Conservation (phyloP, 1,140 invertebrate genomes). For the Brachionus koreanus region DNA sequence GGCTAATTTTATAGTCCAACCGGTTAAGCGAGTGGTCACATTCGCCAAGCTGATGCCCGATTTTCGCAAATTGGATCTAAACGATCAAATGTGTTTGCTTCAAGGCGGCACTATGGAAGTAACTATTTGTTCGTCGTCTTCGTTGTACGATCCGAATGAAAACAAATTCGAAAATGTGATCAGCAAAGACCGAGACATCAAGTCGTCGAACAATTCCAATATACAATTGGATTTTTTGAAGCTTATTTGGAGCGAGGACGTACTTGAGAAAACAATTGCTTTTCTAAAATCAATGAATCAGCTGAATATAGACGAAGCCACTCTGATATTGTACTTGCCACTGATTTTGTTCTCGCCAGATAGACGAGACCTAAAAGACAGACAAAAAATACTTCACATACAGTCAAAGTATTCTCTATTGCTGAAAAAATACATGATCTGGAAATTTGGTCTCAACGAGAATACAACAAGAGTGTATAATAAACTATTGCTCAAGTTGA, state of each 20-base stretch:
- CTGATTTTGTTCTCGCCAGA: slow-evolving; percentile 43
- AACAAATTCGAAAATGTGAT: slow-evolving; percentile 20
- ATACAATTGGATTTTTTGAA: slow-evolving; percentile 23
- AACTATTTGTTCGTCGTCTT: slow-evolving; percentile 24
- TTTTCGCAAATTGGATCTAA: neutral
- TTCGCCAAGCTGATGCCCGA: slow-evolving; percentile 32
- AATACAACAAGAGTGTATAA: slow-evolving; percentile 1
- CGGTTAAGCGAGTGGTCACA: slow-evolving; percentile 23
- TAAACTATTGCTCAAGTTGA: neutral
- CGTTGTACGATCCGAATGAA: neutral
- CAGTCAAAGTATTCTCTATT: slow-evolving; percentile 11
- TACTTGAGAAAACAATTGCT: slow-evolving; percentile 3
- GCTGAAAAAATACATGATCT: slow-evolving; percentile 40
- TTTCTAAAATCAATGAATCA: slow-evolving; percentile 32
- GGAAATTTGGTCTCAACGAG: slow-evolving; percentile 20
- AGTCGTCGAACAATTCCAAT: neutral
- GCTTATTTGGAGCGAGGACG: slow-evolving; percentile 36
- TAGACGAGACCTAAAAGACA: neutral
- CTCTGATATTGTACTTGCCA: slow-evolving; percentile 16
- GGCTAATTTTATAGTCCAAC: slow-evolving; percentile 40
- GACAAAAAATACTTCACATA: neutral
- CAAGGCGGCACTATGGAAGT: slow-evolving; percentile 40
- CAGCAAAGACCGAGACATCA: neutral
- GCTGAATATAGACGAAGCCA: slow-evolving; percentile 23
- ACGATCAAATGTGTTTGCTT: slow-evolving; percentile 27